Percentiles rank a stretch among this genome's conserved stretches.
Conservation (phyloP, 1,140 invertebrate species). For the Sarcophaga bullata region DNA sequence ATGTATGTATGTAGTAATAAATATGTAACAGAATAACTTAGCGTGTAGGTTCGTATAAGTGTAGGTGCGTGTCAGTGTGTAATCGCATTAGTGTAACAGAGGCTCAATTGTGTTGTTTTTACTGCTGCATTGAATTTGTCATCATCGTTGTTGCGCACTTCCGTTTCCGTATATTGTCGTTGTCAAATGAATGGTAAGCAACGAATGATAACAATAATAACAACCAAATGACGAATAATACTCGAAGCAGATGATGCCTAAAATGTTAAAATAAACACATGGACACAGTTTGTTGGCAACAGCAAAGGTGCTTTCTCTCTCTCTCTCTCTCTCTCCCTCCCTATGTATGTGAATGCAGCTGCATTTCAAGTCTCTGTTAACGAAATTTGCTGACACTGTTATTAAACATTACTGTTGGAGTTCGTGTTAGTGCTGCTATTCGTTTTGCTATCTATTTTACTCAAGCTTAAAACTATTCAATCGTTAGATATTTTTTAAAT, state of each 20-base stretch:
- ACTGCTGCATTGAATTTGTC: conserved; percentile 18
- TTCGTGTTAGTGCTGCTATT: background rate
- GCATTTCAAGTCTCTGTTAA: too few species aligned
- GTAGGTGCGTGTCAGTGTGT: background rate
- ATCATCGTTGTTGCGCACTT: conserved; percentile 12
- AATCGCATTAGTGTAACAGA: background rate
- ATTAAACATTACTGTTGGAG: too few species aligned
- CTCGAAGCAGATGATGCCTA: background rate
- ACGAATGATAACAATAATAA: background rate
- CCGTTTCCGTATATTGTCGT: conserved; percentile 3
- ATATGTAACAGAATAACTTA: too few species aligned
- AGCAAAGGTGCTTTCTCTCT: too few species aligned
- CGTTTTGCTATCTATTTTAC: background rate
- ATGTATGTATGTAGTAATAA: too few species aligned
- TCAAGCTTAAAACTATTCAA: background rate
- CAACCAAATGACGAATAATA: background rate
- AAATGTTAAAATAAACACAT: background rate
- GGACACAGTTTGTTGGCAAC: background rate
- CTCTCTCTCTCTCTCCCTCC: background rate
- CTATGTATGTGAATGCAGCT: background rate
- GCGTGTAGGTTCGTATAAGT: too few species aligned
- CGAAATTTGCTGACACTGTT: too few species aligned
- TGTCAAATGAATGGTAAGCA: background rate
- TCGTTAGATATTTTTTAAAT: background rate
- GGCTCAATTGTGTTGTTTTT: background rate